Conservation (phyloP, 2,113 vertebrate genomes). For the Coturnix japonica region DNA sequence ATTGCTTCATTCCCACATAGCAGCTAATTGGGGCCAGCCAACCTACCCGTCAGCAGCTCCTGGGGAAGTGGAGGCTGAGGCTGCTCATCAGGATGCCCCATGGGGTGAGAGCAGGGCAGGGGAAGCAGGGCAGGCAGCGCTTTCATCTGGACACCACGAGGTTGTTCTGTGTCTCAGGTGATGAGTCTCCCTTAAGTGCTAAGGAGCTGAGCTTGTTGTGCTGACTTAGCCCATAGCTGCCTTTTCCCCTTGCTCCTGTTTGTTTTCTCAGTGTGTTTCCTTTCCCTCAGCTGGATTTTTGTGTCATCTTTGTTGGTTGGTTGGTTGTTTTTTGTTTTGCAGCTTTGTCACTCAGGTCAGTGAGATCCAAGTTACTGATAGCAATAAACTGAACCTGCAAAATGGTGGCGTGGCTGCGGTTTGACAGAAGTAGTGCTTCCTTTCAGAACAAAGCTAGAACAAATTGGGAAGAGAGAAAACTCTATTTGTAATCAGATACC, state of each 20-base stretch:
- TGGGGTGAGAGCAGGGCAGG: background rate
- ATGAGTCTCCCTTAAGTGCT: background rate
- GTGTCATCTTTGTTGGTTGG: too few relatives aligned
- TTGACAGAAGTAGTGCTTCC: background rate
- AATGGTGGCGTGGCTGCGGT: background rate
- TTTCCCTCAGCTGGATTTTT: background rate
- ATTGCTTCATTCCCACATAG: background rate
- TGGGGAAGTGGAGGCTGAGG: background rate
- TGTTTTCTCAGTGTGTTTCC: background rate
- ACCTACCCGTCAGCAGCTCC: background rate
- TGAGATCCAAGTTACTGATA: background rate
- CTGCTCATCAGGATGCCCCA: background rate
- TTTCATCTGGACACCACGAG: background rate
- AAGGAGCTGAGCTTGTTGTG: background rate
- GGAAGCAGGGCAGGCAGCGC: background rate
- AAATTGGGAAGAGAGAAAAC: background rate
- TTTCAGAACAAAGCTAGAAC: background rate
- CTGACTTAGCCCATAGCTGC: background rate
- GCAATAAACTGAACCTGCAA: background rate
- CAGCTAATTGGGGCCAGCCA: background rate
- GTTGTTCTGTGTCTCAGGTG: background rate
- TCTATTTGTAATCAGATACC: background rate
- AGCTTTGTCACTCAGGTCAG: conserved; percentile 5
- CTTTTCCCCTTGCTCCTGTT: background rate
- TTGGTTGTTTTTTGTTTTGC: background rate